A percentile compares a stretch with the other conserved stretches of the same genome.
phyloP scores from a whole-genome alignment of 1,140 invertebrate genomes.

The Pogonus chalceus region DNA sequence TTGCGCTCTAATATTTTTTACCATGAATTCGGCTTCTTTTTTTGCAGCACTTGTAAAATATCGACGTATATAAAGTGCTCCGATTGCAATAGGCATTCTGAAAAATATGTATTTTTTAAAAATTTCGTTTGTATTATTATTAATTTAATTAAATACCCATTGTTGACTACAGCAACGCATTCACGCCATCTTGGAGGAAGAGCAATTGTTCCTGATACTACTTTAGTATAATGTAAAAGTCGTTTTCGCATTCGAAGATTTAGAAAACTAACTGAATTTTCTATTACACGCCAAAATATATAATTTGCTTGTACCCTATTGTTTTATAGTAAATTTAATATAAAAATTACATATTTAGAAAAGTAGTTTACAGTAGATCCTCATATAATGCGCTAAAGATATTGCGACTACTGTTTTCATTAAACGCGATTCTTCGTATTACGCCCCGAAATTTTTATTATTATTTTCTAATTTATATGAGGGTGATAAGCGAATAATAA shows the following conservation, averaged over 20 bases:
- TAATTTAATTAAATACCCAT: constrained; percentile 39
- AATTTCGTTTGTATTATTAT: constrained; percentile 13
- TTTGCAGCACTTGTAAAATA: constrained; percentile 63
- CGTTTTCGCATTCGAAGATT: constrained; percentile 59
- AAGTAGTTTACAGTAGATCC: constrained; percentile 35
- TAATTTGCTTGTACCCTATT: constrained; percentile 62
- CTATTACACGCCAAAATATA: constrained; percentile 69
- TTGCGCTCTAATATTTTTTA: constrained; percentile 58
- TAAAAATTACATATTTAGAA: neutral
- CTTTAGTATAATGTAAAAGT: constrained; percentile 62
- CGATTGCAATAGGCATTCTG: constrained; percentile 66
- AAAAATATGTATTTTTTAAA: constrained; percentile 18
- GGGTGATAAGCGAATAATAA: neutral
- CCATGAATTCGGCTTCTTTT: constrained; percentile 68
- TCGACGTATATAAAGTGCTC: constrained; percentile 62
- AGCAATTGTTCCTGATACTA: constrained; percentile 63
- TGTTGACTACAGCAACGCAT: constrained; percentile 61
- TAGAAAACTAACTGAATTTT: constrained; percentile 62
- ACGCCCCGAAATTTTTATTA: no score
- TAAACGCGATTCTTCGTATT: neutral
- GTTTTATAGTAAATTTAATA: constrained; percentile 12
- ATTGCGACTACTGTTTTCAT: no score
- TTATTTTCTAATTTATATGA: no score
- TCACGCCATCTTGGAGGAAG: constrained; percentile 77
- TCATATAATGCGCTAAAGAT: no score